These are phyloP conservation scores for Engraulis encrasicolus DNA, from an alignment of 2,113 vertebrate genomes.

Conservation along the genomic window DNA sequence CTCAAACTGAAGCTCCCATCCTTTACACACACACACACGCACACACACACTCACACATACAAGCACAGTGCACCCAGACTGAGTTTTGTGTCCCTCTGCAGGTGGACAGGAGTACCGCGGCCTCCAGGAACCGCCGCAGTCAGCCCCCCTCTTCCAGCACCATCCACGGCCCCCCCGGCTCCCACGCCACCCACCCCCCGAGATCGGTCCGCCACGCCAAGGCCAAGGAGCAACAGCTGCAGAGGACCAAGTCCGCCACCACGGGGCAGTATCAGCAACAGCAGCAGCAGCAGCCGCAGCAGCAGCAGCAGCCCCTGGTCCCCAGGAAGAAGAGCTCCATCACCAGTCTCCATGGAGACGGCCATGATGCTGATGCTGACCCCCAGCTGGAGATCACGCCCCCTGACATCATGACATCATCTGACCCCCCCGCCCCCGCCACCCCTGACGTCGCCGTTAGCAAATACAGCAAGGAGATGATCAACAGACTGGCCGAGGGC, in stretches of 20 bases:
- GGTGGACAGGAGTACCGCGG: too few relatives aligned
- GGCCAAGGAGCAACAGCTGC: conserved; percentile 84
- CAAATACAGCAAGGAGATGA: conserved; percentile 97
- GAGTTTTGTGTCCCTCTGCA: too few relatives aligned
- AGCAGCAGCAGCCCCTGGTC: too few relatives aligned
- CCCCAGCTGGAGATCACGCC: too few relatives aligned
- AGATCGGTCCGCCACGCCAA: conserved; percentile 87
- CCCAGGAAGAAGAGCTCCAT: conserved; percentile 88
- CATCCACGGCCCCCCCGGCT: conserved; percentile 82
- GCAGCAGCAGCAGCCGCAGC: too few relatives aligned
- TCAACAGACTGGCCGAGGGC: conserved; percentile 98
- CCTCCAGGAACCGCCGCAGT: too few relatives aligned
- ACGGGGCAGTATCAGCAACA: conserved; percentile 78
- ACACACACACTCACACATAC: too few relatives aligned
- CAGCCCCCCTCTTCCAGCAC: conserved; percentile 32
- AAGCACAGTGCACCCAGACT: too few relatives aligned
- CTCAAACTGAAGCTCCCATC: too few relatives aligned
- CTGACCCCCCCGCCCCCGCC: neutral
- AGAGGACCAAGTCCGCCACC: conserved; percentile 61
- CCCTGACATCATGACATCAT: neutral
- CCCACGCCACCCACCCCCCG: too few relatives aligned
- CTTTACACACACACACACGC: too few relatives aligned
- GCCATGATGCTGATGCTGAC: too few relatives aligned
- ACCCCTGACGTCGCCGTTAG: conserved; percentile 67
- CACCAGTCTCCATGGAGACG: conserved; percentile 70